Conservation (phyloP, 2,113 vertebrate genomes). For the Nymphicus hollandicus region DNA sequence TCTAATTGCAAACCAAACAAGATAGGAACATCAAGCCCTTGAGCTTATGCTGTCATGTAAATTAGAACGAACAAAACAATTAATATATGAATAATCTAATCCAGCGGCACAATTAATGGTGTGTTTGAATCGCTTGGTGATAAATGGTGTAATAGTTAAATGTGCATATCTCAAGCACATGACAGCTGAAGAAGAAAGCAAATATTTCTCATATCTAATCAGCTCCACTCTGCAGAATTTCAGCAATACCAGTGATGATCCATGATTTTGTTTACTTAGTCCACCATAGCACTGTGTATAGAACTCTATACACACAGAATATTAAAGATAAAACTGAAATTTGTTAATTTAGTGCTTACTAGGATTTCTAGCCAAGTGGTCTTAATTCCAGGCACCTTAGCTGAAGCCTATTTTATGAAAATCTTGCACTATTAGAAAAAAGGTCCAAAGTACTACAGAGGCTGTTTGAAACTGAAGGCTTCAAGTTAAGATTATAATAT, state of each 20-base stretch:
- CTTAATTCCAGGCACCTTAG: not conserved
- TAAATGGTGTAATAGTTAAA: not conserved
- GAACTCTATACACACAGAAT: not conserved
- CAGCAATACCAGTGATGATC: not conserved
- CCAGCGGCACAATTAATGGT: not conserved
- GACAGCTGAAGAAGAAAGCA: not conserved
- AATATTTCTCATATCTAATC: constrained; percentile 4
- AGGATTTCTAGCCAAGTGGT: not conserved
- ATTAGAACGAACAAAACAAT: not conserved
- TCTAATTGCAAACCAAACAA: not conserved
- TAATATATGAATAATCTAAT: not conserved
- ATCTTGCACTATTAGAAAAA: not conserved
- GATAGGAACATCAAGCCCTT: not conserved
- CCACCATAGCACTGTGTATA: not conserved
- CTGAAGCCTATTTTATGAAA: not conserved
- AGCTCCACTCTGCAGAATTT: not conserved
- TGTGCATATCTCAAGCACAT: not conserved
- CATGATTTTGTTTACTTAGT: not conserved
- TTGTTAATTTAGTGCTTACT: not conserved
- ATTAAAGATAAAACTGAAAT: not conserved
- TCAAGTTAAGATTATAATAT: constrained; percentile 2
- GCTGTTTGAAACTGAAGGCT: constrained; percentile 3
- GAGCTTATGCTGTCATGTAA: not conserved
- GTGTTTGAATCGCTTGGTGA: not conserved
- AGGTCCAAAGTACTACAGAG: not conserved